Conservation (phyloP, 1,140 invertebrate species). For the Callitettix versicolor region DNA sequence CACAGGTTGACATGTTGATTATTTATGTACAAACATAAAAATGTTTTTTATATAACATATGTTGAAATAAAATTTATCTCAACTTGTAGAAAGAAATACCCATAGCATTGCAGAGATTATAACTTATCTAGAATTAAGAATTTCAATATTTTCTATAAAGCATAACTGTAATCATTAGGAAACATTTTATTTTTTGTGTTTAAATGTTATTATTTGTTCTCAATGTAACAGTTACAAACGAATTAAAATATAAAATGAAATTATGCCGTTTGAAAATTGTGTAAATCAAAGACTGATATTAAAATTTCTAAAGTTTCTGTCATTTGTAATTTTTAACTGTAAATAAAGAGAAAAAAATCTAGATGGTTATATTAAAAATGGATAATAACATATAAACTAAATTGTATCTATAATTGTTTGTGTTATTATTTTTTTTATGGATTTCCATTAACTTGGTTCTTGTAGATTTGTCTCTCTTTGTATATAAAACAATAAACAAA, state of each 20-base stretch:
- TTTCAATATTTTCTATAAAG: too few relatives aligned
- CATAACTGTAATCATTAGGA: too few relatives aligned
- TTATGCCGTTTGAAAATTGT: neutral
- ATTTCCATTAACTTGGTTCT: neutral
- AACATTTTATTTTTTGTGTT: neutral
- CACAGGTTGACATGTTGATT: too few relatives aligned
- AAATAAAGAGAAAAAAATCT: neutral
- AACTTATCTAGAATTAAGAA: too few relatives aligned
- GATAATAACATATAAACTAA: neutral
- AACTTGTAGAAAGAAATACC: neutral
- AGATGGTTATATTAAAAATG: slow-evolving; percentile 2
- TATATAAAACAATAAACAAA: slow-evolving; percentile 7
- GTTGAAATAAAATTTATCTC: neutral
- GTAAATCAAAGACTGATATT: slow-evolving; percentile 1
- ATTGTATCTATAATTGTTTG: neutral
- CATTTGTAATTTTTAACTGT: neutral
- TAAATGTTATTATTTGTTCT: slow-evolving; percentile 2
- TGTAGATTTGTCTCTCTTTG: neutral
- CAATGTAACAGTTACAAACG: neutral
- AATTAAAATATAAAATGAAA: too few relatives aligned
- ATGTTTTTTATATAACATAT: neutral
- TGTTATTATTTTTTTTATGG: neutral
- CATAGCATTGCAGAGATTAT: neutral
- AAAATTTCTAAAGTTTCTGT: neutral
- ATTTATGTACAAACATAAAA: neutral